Conservation (phyloP, 2,888 invertebrate genomes). For the Chrysodeixis includens region DNA sequence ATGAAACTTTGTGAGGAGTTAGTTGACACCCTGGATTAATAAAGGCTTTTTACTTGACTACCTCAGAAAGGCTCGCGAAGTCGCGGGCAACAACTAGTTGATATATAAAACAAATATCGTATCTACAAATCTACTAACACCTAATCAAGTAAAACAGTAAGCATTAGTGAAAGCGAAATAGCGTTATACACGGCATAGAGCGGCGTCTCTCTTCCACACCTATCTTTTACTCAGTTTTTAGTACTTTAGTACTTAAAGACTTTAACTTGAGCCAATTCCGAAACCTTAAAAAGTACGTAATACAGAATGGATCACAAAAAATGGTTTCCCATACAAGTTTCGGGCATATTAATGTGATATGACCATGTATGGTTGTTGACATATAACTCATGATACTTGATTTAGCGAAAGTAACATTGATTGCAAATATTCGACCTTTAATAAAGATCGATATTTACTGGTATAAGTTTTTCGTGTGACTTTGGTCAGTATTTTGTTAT, state of each 20-base stretch:
- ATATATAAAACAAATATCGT: too few relatives aligned
- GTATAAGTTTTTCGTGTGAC: neutral
- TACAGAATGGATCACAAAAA: constrained; percentile 2
- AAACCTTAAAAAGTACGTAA: neutral
- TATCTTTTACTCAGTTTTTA: too few relatives aligned
- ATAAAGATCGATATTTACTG: constrained; percentile 37
- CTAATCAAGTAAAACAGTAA: too few relatives aligned
- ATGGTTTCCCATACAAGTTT: neutral
- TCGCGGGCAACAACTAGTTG: too few relatives aligned
- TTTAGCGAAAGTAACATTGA: constrained; percentile 35
- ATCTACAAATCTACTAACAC: too few relatives aligned
- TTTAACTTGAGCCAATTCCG: neutral
- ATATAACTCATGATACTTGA: constrained; percentile 18
- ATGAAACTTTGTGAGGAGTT: too few relatives aligned
- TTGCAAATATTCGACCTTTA: constrained; percentile 48
- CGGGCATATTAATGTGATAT: constrained; percentile 20
- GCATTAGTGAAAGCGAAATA: too few relatives aligned
- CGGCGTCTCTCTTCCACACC: too few relatives aligned
- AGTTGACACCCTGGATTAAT: too few relatives aligned
- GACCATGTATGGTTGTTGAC: constrained; percentile 9
- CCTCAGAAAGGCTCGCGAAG: too few relatives aligned
- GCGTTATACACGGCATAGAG: too few relatives aligned
- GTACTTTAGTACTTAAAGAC: constrained; percentile 1
- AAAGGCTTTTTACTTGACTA: too few relatives aligned
- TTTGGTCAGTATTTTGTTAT: constrained; percentile 13